phyloP scores from a whole-genome alignment of 2,113 vertebrate genomes.

The Antechinus stuartii region DNA sequence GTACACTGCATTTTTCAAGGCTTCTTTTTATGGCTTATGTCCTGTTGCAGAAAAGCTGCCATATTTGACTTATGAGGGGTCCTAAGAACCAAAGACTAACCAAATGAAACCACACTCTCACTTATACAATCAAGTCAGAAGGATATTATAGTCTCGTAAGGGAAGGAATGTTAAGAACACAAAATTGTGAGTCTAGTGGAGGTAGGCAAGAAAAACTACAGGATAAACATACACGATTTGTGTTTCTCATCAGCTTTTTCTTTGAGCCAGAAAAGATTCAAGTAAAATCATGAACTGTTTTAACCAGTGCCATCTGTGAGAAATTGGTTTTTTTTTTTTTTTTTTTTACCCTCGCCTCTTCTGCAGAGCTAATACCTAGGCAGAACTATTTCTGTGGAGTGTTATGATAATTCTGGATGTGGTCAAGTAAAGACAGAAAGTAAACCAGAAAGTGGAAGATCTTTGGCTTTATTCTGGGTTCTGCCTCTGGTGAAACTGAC shows the following conservation, averaged over 20 bases:
- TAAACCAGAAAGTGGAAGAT: neutral
- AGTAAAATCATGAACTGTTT: conserved; percentile 75
- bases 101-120: neutral
- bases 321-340: neutral
- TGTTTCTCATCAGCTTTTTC: conserved; percentile 76
- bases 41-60: neutral
- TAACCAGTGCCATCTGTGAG: conserved; percentile 78
- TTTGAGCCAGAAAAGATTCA: conserved; percentile 73
- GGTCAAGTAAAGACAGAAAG: conserved; percentile 31
- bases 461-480: neutral
- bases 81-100: neutral
- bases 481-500: neutral
- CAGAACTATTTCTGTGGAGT: neutral
- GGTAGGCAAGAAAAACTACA: conserved; percentile 58
- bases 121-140: neutral
- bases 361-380: neutral
- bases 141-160: neutral
- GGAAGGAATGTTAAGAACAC: neutral
- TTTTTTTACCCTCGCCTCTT: neutral
- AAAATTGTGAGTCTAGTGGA: neutral
- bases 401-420: neutral
- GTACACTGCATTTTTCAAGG: conserved; percentile 8
- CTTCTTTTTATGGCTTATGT: conserved; percentile 29
- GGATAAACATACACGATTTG: conserved; percentile 58
- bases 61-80: neutral